Base-by-base conservation (phyloP, 2,113 vertebrate genomes). In the Varanus salvator region DNA sequence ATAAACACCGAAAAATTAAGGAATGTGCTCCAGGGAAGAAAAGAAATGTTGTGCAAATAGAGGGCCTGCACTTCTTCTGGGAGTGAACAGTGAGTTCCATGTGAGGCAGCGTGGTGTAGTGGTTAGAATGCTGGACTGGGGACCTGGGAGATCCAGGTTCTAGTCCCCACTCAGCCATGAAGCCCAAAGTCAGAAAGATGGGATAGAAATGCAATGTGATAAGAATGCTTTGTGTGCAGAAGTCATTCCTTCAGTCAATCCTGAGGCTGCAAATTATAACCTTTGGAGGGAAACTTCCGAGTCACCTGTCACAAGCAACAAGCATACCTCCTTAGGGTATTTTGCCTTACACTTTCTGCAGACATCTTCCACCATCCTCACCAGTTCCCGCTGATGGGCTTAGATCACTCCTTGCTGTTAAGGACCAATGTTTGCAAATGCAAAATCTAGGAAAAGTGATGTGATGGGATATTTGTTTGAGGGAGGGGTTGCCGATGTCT, bases 41-140 rank as follows among this genome's bases (percentile, higher is more conserved):
- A 38, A 29, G 25, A 85, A 34, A 19, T 9, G 17, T 6, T 77
- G 60, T 34, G 4, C 9, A 54, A 34, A 69, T 15, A 34, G 64
- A 71, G 31, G 44, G 21, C 48, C 31, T 69, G 6, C 2, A 11
- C 8, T 85, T 85, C 31, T 77, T 68, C 7, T 54, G 72, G 72
- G 19, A 78, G n/a, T 69, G 74, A 77, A 85, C 78, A 78, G n/a
- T 54, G 74, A 77, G 78, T 85, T 29, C 80, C n/a, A 72, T 57
- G 19, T 1, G 38, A 44, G 38, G 38, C 38, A 44, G 38, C 3
- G 38, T 44, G 38, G 38, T 44, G 38, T 44, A 44, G 38, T 44
- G 38, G 38, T 44, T 44, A 44, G 38, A 44, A 44, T 44, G 38
- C 38, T 44, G 38, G 38, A 44, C 38, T 44, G 38, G 38, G 38